Evolutionary conservation across 2,113 vertebrate species (phyloP).

Genomic region (Scolopax mira): DNA sequence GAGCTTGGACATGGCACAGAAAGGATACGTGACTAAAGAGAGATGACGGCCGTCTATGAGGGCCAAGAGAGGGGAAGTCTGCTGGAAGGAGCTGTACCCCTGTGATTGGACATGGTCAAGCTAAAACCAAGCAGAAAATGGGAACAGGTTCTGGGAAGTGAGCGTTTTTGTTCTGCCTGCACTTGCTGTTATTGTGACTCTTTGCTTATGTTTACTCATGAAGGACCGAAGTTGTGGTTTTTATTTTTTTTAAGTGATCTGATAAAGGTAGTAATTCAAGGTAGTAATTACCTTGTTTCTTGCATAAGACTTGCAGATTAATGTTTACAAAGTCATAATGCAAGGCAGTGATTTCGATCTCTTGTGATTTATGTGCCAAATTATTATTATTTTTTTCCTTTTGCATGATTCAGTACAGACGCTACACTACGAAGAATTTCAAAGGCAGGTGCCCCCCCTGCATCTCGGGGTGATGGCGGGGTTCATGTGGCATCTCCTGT

Average conservation of each 20-base stretch:
- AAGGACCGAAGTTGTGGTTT: neutral
- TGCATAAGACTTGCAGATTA: neutral
- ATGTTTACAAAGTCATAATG: neutral
- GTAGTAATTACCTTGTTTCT: neutral
- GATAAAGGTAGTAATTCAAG: neutral
- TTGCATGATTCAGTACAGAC: neutral
- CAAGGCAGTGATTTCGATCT: neutral
- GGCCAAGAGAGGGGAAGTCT: neutral
- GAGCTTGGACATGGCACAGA: neutral
- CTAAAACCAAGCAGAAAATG: neutral
- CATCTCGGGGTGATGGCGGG: neutral
- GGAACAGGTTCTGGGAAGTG: neutral
- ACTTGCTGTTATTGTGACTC: neutral
- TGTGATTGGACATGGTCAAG: neutral
- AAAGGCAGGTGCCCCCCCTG: neutral
- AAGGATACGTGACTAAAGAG: accelerated
- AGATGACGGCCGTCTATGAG: neutral
- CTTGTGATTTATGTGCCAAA: neutral
- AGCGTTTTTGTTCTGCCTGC: neutral
- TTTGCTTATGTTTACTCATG: neutral
- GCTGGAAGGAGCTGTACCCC: neutral
- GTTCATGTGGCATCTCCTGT: neutral
- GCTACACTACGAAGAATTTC: neutral
- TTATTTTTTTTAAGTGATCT: neutral
- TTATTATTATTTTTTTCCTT: neutral